Base-by-base conservation (phyloP, 2,113 vertebrate species). In the Turdus rufiventris region DNA sequence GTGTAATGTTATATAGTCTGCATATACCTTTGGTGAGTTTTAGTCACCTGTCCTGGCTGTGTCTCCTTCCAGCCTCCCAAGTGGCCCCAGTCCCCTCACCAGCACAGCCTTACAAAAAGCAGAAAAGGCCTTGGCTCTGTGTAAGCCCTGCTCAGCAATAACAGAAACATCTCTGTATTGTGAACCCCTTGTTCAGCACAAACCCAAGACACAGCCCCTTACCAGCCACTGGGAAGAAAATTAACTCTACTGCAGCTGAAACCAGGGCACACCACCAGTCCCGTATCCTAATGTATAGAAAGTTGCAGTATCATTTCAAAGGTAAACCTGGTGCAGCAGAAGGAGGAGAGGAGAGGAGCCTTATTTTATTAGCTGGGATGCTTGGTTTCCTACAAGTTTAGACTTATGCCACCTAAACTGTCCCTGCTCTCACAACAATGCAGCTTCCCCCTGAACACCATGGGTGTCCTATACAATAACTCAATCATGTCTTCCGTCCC, bases 71-170 rank as follows among this genome's bases (percentile, higher is more conserved):
- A 54, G 10, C 6, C 14, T 26, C 48, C 21, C 26, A 14, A 7
- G 13, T 21, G 45, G 4, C 33, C 21, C 33, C 10, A 36, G 3
- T 9, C 5, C 15, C 28, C 28, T 40, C 18, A 14, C 28, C 18
- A 73, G n/a, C 7, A 3, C 5, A 18, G 42, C 18, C 5, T 4
- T 10, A 23, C 1, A 2, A 65, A 29, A 19, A n/a, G 23, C 18
- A 48, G 70, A 19, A 56, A 65, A 57, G 24, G 12, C 58, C 60
- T 24, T n/a, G 18, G 24, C 12, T 65, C 24, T n/a, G 29, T 29
- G 15, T 5, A 29, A 74, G 15, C 9, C 24, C n/a, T 8, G 70
- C 70, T 65, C 15, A 74, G 19, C 10, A 42, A 20, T 8, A 74
- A 56, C 18, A 40, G 19, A 56, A 65, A 19, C 8, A 29, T 2